These are phyloP conservation scores for Bombus breviceps DNA, from an alignment of 1,140 invertebrate genomes.

Conservation along the genomic window DNA sequence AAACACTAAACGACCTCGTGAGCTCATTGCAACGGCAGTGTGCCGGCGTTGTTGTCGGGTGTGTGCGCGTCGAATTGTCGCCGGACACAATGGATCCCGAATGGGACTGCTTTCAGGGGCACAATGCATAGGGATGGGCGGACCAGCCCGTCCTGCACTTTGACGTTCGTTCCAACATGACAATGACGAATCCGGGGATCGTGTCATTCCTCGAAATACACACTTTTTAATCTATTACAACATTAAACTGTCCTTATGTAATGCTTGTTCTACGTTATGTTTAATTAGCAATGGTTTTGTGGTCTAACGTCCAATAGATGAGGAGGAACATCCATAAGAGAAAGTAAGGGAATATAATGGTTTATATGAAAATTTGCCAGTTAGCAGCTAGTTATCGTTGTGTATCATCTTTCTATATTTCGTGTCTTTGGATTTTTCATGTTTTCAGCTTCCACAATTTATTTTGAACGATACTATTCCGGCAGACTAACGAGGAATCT, in stretches of 20 bases:
- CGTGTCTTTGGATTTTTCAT: no score
- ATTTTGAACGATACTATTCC: no score
- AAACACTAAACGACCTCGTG: constrained; percentile 49
- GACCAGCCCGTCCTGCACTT: constrained; percentile 43
- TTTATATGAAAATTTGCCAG: no score
- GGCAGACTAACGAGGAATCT: no score
- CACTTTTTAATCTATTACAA: neutral
- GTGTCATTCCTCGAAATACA: constrained; percentile 46
- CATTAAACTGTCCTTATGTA: constrained; percentile 15
- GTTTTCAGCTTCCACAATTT: no score
- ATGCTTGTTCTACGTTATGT: neutral
- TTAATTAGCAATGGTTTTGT: neutral
- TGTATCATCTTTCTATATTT: no score
- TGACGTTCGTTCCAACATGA: constrained; percentile 25
- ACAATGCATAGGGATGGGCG: constrained; percentile 63
- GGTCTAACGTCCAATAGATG: no score
- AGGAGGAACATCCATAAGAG: no score
- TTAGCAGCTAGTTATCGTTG: no score
- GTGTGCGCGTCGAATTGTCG: constrained; percentile 54
- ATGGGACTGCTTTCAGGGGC: constrained; percentile 43
- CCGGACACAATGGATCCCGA: constrained; percentile 48
- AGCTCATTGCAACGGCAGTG: constrained; percentile 45
- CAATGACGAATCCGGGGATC: constrained; percentile 26
- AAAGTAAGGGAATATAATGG: no score
- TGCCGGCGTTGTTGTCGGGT: neutral